These are phyloP conservation scores for Chrysolina haemoptera DNA, from an alignment of 2,888 invertebrate species.

Conservation along the genomic window DNA sequence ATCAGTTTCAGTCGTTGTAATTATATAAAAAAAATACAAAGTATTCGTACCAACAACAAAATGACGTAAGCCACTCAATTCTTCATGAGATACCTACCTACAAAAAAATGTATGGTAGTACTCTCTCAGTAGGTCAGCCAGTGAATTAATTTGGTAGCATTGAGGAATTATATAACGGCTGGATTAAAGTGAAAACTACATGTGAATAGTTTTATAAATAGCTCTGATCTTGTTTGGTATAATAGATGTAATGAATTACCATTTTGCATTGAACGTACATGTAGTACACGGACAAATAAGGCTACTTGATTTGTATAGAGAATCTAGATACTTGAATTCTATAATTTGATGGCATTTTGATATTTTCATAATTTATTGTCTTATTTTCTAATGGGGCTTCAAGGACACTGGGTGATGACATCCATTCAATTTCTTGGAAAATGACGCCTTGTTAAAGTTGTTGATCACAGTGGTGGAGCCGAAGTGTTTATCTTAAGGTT, in stretches of 20 bases:
- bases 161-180: constrained; percentile 12
- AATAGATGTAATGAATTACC: constrained; percentile 24
- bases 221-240: constrained; percentile 28
- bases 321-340: constrained; percentile 18
- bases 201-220: constrained; percentile 30
- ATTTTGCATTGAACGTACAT: background rate
- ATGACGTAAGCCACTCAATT: constrained; percentile 12
- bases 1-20: constrained; percentile 3
- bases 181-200: constrained; percentile 29
- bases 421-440: background rate
- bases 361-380: constrained; percentile 20
- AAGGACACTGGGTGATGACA: background rate
- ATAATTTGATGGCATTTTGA: constrained; percentile 13
- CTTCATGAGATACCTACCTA: background rate
- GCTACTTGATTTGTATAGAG: background rate
- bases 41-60: constrained; percentile 5
- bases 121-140: constrained; percentile 8
- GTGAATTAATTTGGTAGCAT: constrained; percentile 10
- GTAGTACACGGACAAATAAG: constrained; percentile 20
- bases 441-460: background rate
- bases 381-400: background rate
- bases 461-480: no score
- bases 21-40: constrained; percentile 9
- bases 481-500: no score
- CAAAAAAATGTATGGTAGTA: background rate